Evolutionary conservation across 2,888 invertebrate species (phyloP).

Genomic region (Zeuzera pyrina): DNA sequence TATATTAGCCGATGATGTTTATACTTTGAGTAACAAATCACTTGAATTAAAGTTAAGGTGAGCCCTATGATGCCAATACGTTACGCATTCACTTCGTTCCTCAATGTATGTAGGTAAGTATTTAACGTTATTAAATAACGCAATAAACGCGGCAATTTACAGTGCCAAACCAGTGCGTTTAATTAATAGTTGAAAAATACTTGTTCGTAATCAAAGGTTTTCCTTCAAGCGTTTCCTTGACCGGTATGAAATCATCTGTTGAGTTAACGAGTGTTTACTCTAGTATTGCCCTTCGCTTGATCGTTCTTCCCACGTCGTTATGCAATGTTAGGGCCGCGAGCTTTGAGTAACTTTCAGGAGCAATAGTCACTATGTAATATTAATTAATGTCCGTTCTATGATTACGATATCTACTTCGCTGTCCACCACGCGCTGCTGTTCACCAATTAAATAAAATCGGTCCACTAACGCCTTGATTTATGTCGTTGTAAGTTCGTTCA

Average conservation of each 20-base stretch:
- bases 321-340: slow-evolving; percentile 33
- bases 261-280: slow-evolving; percentile 47
- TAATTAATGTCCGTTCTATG: slow-evolving; percentile 34
- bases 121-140: too few species aligned
- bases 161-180: too few species aligned
- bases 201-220: slow-evolving; percentile 23
- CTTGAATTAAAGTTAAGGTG: too few species aligned
- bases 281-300: slow-evolving; percentile 45
- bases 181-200: neutral
- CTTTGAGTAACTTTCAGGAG: slow-evolving; percentile 35
- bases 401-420: slow-evolving; percentile 38
- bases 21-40: too few species aligned
- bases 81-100: too few species aligned
- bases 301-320: slow-evolving; percentile 41
- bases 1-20: too few species aligned
- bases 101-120: too few species aligned
- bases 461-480: slow-evolving; percentile 48
- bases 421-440: slow-evolving; percentile 20
- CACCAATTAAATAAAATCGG: slow-evolving; percentile 35
- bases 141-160: too few species aligned
- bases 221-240: slow-evolving; percentile 52
- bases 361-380: slow-evolving; percentile 8
- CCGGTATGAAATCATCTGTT: slow-evolving; percentile 58
- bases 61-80: too few species aligned
- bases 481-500: too few species aligned